Evolutionary conservation across 2,888 invertebrate species (phyloP).

Genomic region (Perizoma affinitatum): DNA sequence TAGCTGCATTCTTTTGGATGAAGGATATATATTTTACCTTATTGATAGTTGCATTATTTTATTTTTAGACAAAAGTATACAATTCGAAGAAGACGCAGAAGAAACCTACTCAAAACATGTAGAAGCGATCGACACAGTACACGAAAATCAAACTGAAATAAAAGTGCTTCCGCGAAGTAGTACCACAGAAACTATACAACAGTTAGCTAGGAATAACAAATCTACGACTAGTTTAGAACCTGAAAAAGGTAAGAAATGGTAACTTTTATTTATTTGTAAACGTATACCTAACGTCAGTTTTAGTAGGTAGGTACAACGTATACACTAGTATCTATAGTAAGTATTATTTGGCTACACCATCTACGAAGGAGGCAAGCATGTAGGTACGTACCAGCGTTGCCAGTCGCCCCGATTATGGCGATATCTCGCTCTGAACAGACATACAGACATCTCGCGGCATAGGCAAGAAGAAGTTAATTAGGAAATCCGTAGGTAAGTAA

Average conservation of each 20-base stretch:
- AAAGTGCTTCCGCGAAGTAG: constrained; percentile 73
- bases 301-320: too few species aligned
- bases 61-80: constrained; percentile 59
- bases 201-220: constrained; percentile 67
- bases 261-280: neutral
- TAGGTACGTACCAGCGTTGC: constrained; percentile 22
- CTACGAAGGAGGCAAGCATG: constrained; percentile 21
- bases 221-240: constrained; percentile 49
- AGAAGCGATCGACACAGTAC: constrained; percentile 36
- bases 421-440: too few species aligned
- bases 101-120: constrained; percentile 30
- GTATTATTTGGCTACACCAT: constrained; percentile 5
- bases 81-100: constrained; percentile 47
- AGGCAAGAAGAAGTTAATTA: too few species aligned
- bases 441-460: too few species aligned
- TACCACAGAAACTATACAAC: constrained; percentile 59
- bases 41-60: constrained; percentile 8
- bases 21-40: too few species aligned
- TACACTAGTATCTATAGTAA: too few species aligned
- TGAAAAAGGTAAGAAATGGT: constrained; percentile 52
- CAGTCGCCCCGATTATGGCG: too few species aligned
- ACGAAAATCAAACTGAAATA: constrained; percentile 48
- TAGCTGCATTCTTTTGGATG: too few species aligned
- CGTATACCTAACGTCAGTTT: too few species aligned
- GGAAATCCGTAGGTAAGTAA: too few species aligned